A percentile compares a stretch with the other conserved stretches of the same genome.
phyloP scores from a whole-genome alignment of 2,888 invertebrate genomes.

The Synanthedon tipuliformis region DNA sequence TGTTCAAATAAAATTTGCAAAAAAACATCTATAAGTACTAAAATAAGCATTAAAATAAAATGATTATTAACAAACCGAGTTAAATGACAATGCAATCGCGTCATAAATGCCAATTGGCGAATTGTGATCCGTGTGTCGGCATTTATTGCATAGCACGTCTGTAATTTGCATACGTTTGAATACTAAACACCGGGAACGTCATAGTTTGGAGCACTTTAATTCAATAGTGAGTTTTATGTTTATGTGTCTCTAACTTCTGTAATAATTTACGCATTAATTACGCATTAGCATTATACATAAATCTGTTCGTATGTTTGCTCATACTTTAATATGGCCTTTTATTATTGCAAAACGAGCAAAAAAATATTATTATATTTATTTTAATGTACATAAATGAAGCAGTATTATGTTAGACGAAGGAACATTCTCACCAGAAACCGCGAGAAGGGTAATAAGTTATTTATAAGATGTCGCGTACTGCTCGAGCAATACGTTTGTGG shows the following conservation, averaged over 20 bases:
- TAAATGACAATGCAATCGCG: slow-evolving; percentile 38
- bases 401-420: slow-evolving; percentile 7
- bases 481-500: slow-evolving; percentile 9
- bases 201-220: slow-evolving; percentile 62
- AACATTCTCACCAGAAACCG: slow-evolving; percentile 8
- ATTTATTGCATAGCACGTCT: slow-evolving; percentile 69
- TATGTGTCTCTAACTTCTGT: slow-evolving; percentile 18
- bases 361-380: no score
- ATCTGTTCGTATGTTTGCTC: not conserved
- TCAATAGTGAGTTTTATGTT: slow-evolving; percentile 63
- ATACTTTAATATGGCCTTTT: no score
- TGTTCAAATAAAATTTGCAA: no score
- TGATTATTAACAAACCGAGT: not conserved
- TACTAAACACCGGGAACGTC: slow-evolving; percentile 59
- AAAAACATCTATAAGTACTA: no score
- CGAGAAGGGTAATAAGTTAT: slow-evolving; percentile 37
- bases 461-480: slow-evolving; percentile 32
- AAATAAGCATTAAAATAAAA: not conserved
- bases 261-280: no score
- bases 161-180: slow-evolving; percentile 70
- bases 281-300: no score
- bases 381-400: not conserved
- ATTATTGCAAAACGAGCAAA: no score
- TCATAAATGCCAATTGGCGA: slow-evolving; percentile 66
- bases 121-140: slow-evolving; percentile 66